phyloP scores from a whole-genome alignment of 2,797 vertebrate genomes.

The Carcharodon carcharias region DNA sequence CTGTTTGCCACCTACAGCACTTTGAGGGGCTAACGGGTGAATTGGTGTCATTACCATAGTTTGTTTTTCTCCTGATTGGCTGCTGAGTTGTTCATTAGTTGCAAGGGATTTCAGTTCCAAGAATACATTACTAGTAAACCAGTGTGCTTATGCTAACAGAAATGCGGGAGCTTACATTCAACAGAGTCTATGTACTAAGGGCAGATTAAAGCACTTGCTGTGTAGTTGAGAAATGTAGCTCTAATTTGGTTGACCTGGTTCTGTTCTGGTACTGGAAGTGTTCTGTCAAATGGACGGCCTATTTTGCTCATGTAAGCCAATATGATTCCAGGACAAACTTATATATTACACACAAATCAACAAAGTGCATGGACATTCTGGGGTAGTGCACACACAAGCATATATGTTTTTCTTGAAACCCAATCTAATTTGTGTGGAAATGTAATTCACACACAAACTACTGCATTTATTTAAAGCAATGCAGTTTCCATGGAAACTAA shows the following conservation, averaged over 20 bases:
- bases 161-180: not conserved
- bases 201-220: not conserved
- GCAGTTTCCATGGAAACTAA: constrained; percentile 3
- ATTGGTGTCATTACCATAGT: not conserved
- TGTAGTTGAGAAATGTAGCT: not conserved
- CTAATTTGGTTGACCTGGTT: not conserved
- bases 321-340: not conserved
- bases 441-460: not conserved
- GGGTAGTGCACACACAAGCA: not conserved
- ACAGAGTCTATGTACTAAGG: not conserved
- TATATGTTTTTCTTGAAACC: not conserved
- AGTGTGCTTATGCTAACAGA: not conserved
- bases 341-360: not conserved
- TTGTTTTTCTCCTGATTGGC: not conserved
- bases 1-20: not conserved
- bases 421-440: not conserved
- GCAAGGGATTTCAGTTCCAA: not conserved
- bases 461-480: not conserved
- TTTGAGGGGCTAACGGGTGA: not conserved
- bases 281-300: not conserved
- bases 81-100: not conserved
- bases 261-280: not conserved
- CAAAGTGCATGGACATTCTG: not conserved
- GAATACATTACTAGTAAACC: not conserved
- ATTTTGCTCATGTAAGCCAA: not conserved